phyloP scores from a whole-genome alignment of 2,797 vertebrate genomes.

The Alfaro cultratus region DNA sequence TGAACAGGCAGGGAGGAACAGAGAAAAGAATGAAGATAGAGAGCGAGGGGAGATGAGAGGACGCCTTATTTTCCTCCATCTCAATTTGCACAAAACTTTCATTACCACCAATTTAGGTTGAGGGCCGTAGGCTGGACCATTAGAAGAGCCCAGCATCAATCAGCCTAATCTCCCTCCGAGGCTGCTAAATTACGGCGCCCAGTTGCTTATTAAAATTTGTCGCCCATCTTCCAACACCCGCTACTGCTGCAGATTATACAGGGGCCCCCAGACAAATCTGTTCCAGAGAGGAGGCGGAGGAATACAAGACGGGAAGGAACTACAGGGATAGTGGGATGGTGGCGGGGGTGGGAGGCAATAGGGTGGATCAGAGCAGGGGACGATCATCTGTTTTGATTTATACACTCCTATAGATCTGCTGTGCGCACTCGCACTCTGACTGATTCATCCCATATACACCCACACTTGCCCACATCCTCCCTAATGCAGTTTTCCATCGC shows the following conservation, averaged over 20 bases:
- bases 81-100: constrained; percentile 89
- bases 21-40: constrained; percentile 56
- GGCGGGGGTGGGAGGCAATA: constrained; percentile 50
- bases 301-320: constrained; percentile 39
- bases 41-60: constrained; percentile 52
- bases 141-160: constrained; percentile 81
- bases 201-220: constrained; percentile 82
- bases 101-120: constrained; percentile 83
- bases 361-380: constrained; percentile 58
- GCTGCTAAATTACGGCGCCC: constrained; percentile 79
- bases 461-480: constrained; percentile 24
- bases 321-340: constrained; percentile 52
- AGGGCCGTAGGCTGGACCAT: constrained; percentile 81
- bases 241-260: constrained; percentile 74
- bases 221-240: constrained; percentile 74
- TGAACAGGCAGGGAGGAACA: constrained; percentile 31
- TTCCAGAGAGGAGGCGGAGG: constrained; percentile 52
- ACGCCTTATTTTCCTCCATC: constrained; percentile 69
- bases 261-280: constrained; percentile 75
- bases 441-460: constrained; percentile 45
- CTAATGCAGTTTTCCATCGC: constrained; percentile 63
- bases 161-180: constrained; percentile 83
- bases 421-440: constrained; percentile 37
- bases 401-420: constrained; percentile 63
- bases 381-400: constrained; percentile 78